Percentiles rank a stretch among this genome's conserved stretches.
phyloP scores from a whole-genome alignment of 1,140 invertebrate species.

The Panagrolaimus sp. region DNA sequence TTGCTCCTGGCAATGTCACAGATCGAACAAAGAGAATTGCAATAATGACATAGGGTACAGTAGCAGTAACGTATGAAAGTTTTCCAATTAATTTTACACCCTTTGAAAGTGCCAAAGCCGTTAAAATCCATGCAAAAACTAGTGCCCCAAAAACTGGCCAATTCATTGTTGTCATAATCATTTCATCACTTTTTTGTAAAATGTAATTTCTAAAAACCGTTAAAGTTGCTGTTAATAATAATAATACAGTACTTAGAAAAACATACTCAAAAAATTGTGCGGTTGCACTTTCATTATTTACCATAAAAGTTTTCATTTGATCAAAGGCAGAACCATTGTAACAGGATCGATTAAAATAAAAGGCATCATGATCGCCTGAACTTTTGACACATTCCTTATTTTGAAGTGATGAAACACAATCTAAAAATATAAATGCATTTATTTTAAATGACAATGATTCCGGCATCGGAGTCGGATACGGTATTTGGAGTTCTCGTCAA shows the following conservation, averaged over 20 bases:
- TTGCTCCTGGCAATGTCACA: conserved; percentile 37
- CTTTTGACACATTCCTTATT: conserved; percentile 36
- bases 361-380: conserved; percentile 25
- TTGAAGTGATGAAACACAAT: conserved; percentile 40
- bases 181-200: not conserved
- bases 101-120: conserved; percentile 30
- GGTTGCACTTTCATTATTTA: conserved; percentile 25
- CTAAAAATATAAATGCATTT: conserved; percentile 14
- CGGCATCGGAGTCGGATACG: conserved; percentile 16
- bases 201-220: not conserved
- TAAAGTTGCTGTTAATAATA: not conserved
- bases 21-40: conserved; percentile 37
- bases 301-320: not conserved
- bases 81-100: conserved; percentile 45
- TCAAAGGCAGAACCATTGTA: conserved; percentile 21
- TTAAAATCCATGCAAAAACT: conserved; percentile 38
- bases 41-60: conserved; percentile 34
- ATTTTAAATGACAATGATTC: conserved; percentile 20
- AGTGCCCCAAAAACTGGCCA: conserved; percentile 23
- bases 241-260: not conserved
- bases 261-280: conserved; percentile 47
- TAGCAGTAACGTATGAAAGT: conserved; percentile 27
- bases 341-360: conserved; percentile 40
- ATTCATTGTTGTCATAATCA: not conserved
- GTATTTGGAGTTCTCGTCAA: too few relatives aligned